Percentiles rank a stretch among this genome's conserved stretches.
Conservation (phyloP, 2,113 vertebrate species). For the Oostethus manadensis region DNA sequence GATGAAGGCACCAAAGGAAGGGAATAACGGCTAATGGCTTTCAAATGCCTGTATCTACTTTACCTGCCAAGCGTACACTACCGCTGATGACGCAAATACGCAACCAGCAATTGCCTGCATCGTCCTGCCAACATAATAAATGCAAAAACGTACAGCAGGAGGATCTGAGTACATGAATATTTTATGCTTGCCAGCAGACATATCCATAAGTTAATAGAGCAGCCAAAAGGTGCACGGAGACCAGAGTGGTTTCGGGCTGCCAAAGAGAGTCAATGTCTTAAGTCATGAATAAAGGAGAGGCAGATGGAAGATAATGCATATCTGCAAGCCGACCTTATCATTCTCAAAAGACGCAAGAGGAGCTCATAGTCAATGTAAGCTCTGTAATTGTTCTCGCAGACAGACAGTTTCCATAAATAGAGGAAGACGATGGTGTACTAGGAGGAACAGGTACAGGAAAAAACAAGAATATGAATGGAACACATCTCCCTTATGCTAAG, state of each 20-base stretch:
- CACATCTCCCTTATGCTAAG: not conserved
- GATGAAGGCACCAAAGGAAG: constrained; percentile 19
- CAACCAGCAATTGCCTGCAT: constrained; percentile 14
- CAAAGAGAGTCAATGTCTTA: constrained; percentile 37
- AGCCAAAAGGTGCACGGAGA: constrained; percentile 44
- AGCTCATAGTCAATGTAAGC: constrained; percentile 35
- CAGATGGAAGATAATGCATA: constrained; percentile 45
- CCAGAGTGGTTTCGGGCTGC: constrained; percentile 32
- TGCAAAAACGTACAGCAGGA: constrained; percentile 35
- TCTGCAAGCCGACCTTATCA: constrained; percentile 40
- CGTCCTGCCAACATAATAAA: constrained; percentile 32
- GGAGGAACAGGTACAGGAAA: constrained; percentile 1
- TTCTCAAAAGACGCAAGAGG: constrained; percentile 40
- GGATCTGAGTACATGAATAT: constrained; percentile 49
- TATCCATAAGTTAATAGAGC: constrained; percentile 31
- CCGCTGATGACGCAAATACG: constrained; percentile 21
- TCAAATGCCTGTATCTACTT: constrained; percentile 33
- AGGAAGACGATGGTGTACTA: constrained; percentile 4
- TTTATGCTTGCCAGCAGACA: constrained; percentile 48
- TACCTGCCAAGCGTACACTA: constrained; percentile 11
- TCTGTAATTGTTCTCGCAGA: constrained; percentile 29
- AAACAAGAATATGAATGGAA: constrained; percentile 1
- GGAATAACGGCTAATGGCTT: constrained; percentile 51
- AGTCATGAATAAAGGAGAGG: constrained; percentile 49
- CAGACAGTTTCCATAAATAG: constrained; percentile 23